Conservation (phyloP, 1,140 invertebrate genomes). For the Papilio polytes region DNA sequence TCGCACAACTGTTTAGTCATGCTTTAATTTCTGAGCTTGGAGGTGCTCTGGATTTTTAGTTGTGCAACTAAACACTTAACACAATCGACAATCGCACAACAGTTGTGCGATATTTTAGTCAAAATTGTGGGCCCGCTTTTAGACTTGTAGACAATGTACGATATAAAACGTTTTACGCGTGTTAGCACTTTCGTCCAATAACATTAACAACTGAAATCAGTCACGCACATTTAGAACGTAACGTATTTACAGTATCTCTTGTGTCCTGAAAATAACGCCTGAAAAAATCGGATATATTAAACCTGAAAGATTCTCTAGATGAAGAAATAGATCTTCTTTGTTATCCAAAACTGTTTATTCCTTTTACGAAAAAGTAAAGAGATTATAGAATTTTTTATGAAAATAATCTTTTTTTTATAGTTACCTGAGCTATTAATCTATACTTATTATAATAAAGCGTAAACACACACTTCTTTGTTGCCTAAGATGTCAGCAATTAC, state of each 20-base stretch:
- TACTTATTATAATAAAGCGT: too few relatives aligned
- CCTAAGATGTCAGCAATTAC: too few relatives aligned
- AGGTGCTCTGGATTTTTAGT: too few relatives aligned
- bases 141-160: not conserved
- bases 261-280: slow-evolving; percentile 1
- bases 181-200: slow-evolving; percentile 6
- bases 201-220: slow-evolving; percentile 7
- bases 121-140: too few relatives aligned
- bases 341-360: not conserved
- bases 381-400: too few relatives aligned
- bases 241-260: not conserved
- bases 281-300: slow-evolving; percentile 9
- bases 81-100: too few relatives aligned
- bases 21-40: too few relatives aligned
- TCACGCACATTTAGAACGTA: slow-evolving; percentile 6
- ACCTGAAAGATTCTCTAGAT: not conserved
- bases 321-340: not conserved
- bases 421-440: not conserved
- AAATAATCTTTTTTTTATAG: too few relatives aligned
- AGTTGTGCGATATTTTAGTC: too few relatives aligned
- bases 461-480: too few relatives aligned
- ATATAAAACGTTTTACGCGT: not conserved
- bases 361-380: too few relatives aligned
- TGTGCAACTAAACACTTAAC: too few relatives aligned
- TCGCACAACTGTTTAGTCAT: not conserved